Conservation (phyloP, 2,888 invertebrate species). For the Agelastica alni region DNA sequence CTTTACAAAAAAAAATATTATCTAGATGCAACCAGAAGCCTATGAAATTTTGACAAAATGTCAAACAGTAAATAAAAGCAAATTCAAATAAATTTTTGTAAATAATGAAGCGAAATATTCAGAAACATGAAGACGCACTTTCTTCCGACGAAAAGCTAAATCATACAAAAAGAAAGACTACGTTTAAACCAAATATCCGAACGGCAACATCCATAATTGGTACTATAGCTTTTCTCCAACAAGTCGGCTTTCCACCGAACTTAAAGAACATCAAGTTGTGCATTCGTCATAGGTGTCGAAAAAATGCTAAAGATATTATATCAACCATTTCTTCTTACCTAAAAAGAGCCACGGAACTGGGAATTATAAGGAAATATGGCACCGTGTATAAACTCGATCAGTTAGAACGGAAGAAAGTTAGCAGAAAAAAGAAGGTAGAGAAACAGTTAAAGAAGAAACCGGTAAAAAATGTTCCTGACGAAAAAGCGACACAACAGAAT, state of each 20-base stretch:
- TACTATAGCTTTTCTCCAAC: constrained; percentile 39
- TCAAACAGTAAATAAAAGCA: background rate
- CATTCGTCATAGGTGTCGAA: constrained; percentile 34
- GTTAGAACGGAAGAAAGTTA: constrained; percentile 28
- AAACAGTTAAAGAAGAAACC: constrained; percentile 15
- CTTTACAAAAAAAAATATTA: no score
- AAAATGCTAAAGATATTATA: constrained; percentile 21
- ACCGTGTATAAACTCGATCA: constrained; percentile 33
- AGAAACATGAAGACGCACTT: background rate
- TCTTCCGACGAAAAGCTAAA: background rate
- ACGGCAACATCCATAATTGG: constrained; percentile 35
- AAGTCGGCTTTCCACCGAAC: constrained; percentile 28
- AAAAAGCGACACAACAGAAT: background rate
- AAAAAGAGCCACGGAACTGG: constrained; percentile 35
- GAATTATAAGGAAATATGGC: constrained; percentile 35
- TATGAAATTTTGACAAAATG: background rate
- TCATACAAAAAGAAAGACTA: no score
- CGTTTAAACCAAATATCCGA: constrained; percentile 38
- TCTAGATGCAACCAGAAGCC: no score
- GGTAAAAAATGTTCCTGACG: constrained; percentile 21
- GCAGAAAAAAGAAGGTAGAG: constrained; percentile 17
- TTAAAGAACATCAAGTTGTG: constrained; percentile 35
- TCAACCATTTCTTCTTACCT: constrained; percentile 33
- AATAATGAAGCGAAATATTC: background rate
- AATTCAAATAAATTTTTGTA: background rate